Evolutionary conservation across 2,113 vertebrate species (phyloP).

Genomic region (Aix galericulata): DNA sequence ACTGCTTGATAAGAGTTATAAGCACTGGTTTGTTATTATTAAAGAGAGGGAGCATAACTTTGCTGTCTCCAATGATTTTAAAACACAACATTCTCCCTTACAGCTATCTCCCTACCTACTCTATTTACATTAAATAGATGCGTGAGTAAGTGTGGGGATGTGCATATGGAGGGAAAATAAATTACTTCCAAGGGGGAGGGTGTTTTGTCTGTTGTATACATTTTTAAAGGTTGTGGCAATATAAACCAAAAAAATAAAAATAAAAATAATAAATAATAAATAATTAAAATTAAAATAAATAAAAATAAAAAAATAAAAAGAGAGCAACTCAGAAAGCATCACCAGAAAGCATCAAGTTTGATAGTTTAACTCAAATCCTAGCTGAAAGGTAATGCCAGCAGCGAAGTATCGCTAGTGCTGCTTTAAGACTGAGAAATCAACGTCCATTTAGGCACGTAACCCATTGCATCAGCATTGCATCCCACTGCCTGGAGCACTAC

Average conservation of each 20-base stretch:
- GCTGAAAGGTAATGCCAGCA: neutral
- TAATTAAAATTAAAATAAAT: no score
- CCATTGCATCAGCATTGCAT: no score
- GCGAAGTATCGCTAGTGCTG: neutral
- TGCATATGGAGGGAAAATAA: neutral
- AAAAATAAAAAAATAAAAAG: neutral
- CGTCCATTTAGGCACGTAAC: neutral
- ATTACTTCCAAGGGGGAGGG: neutral
- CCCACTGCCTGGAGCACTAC: fast-evolving
- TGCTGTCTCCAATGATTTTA: conserved; percentile 64
- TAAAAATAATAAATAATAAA: no score
- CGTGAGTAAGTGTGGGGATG: neutral
- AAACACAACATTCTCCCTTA: conserved; percentile 53
- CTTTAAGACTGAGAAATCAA: neutral
- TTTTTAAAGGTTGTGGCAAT: neutral
- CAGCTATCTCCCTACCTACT: conserved; percentile 23
- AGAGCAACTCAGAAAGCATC: neutral
- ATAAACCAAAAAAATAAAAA: neutral
- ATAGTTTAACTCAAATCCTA: neutral
- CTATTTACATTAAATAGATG: conserved; percentile 14
- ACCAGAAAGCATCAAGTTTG: neutral
- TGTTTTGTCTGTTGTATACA: neutral
- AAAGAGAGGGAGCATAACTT: conserved; percentile 65
- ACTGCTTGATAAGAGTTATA: conserved; percentile 76
- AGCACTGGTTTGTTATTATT: conserved; percentile 75